Evolutionary conservation across 1,140 invertebrate genomes (phyloP).

Genomic region (Ceratina australensis): DNA sequence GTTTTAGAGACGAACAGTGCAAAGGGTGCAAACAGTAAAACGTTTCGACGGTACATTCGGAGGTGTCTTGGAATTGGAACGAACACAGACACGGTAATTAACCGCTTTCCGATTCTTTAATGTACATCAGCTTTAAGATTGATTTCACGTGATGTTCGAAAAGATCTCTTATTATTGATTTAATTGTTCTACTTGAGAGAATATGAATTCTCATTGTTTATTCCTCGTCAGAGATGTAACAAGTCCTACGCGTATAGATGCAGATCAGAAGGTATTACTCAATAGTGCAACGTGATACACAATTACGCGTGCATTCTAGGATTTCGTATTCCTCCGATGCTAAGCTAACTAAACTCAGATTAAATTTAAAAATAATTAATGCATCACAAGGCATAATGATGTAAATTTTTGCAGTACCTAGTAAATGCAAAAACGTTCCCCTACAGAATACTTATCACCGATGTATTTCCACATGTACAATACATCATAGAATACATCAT

Average conservation of each 20-base stretch:
- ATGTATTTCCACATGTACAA: no score
- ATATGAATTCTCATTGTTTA: neutral
- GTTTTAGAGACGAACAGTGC: constrained; percentile 66
- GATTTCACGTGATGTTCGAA: neutral
- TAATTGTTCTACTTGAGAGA: neutral
- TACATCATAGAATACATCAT: no score
- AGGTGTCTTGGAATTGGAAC: constrained; percentile 62
- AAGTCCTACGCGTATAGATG: neutral
- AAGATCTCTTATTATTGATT: neutral
- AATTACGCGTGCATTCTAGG: constrained; percentile 3
- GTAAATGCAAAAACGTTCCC: no score
- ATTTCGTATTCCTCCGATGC: neutral
- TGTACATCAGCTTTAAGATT: neutral
- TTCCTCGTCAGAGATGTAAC: no score
- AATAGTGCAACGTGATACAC: neutral
- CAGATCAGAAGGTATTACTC: neutral
- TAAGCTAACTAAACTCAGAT: neutral
- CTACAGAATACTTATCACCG: no score
- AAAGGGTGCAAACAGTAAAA: constrained; percentile 48
- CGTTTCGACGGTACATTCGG: constrained; percentile 63
- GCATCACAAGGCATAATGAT: neutral
- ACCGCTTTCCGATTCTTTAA: neutral
- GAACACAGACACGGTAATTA: constrained; percentile 65
- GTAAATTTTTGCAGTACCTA: neutral
- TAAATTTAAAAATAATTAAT: neutral